These are phyloP conservation scores for Lycaon pictus DNA, from an alignment of 2,113 vertebrate genomes.

Conservation along the genomic window DNA sequence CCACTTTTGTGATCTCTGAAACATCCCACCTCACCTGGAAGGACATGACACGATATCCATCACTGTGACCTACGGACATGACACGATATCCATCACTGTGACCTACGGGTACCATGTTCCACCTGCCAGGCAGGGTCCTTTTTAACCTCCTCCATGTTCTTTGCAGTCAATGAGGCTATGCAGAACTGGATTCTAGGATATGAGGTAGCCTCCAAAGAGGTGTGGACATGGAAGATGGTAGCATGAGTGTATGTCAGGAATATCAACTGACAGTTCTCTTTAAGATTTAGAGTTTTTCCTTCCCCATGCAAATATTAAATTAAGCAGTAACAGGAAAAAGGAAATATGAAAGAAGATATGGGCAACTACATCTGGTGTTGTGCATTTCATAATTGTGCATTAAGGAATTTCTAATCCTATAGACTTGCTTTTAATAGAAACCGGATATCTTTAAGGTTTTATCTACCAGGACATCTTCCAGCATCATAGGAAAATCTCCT, in stretches of 20 bases:
- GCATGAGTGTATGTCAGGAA: not conserved
- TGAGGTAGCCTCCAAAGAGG: not conserved
- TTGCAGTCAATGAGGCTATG: not conserved
- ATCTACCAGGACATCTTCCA: not conserved
- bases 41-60: not conserved
- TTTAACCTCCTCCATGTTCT: not conserved
- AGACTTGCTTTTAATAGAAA: constrained; percentile 64
- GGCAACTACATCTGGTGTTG: not conserved
- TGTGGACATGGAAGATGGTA: not conserved
- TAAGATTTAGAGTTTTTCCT: not conserved
- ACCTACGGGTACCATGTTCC: not conserved
- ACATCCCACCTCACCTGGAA: not conserved
- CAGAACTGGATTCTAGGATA: not conserved
- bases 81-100: not conserved
- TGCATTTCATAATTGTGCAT: constrained; percentile 13
- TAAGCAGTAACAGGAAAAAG: constrained; percentile 1
- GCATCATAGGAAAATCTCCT: constrained; percentile 20
- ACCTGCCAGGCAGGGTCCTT: not conserved
- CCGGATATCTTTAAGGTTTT: constrained; percentile 62
- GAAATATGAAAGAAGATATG: not conserved
- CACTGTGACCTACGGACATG: not conserved
- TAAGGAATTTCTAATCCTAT: constrained; percentile 59
- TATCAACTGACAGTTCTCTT: not conserved
- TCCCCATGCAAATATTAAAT: not conserved
- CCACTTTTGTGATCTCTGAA: not conserved